These are phyloP conservation scores for Bolinopsis microptera DNA, from an alignment of 37 sponge, comb jelly and placozoan species.

Conservation along the genomic window DNA sequence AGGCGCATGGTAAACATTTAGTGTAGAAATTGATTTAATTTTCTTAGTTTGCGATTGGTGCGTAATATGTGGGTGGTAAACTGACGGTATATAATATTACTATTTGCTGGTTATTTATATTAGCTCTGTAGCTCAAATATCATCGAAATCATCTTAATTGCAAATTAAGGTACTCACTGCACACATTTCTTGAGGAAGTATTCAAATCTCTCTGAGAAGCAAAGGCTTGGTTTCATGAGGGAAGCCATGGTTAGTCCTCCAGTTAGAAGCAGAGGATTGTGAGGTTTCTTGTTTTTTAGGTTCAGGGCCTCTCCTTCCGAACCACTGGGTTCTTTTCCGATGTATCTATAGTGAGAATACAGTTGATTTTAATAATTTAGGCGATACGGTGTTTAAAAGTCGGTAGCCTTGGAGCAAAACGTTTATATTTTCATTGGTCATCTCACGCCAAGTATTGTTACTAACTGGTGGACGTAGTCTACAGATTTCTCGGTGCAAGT, in stretches of 20 bases:
- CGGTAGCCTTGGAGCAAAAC: background rate
- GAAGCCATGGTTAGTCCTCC: slow-evolving; percentile 56
- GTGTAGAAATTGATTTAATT: background rate
- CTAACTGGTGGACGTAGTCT: slow-evolving; percentile 54
- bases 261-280: slow-evolving; percentile 40
- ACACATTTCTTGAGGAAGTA: slow-evolving; percentile 64
- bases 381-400: background rate
- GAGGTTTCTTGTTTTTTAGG: slow-evolving; percentile 63
- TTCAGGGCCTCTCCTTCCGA: slow-evolving; percentile 35
- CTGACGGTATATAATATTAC: too few species aligned
- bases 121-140: too few species aligned
- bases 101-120: too few species aligned
- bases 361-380: too few species aligned
- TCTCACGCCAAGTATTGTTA: too few species aligned
- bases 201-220: slow-evolving; percentile 64
- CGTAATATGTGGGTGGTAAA: too few species aligned
- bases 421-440: background rate
- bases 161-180: too few species aligned
- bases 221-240: slow-evolving; percentile 47
- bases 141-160: too few species aligned
- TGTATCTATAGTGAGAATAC: slow-evolving; percentile 46
- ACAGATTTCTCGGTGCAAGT: slow-evolving; percentile 59
- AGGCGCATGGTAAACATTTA: background rate
- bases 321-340: slow-evolving; percentile 90
- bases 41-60: too few species aligned